phyloP scores from a whole-genome alignment of 2,888 invertebrate genomes.

The Oligia latruncula region DNA sequence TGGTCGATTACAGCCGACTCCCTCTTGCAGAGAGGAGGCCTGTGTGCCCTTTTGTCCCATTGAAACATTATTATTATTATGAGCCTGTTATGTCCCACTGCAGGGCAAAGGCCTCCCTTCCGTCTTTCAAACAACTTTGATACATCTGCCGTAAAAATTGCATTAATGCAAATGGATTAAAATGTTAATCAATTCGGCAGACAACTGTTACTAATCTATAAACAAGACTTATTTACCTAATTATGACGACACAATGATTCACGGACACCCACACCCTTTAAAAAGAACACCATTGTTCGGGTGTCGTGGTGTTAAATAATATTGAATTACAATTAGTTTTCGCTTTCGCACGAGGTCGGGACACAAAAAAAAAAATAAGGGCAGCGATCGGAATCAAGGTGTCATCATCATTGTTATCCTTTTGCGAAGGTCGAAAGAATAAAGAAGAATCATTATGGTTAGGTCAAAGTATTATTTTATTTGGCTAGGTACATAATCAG shows the following conservation, averaged over 20 bases:
- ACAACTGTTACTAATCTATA: neutral
- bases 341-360: slow-evolving; percentile 76
- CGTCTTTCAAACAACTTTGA: too few relatives aligned
- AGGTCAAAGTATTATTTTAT: neutral
- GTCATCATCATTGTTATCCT: slow-evolving; percentile 29
- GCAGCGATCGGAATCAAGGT: slow-evolving; percentile 29
- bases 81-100: too few relatives aligned
- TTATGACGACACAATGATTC: slow-evolving; percentile 48
- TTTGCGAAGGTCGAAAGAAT: slow-evolving; percentile 3
- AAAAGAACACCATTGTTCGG: slow-evolving; percentile 56
- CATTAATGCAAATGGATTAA: slow-evolving; percentile 16
- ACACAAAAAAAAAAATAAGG: slow-evolving; percentile 59
- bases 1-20: neutral
- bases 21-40: neutral
- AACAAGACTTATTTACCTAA: slow-evolving; percentile 16
- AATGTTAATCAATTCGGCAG: slow-evolving; percentile 13
- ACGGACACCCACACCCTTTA: slow-evolving; percentile 45
- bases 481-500: neutral
- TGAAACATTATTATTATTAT: neutral
- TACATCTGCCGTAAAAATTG: neutral
- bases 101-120: too few relatives aligned
- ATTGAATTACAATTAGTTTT: slow-evolving; percentile 76
- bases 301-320: slow-evolving; percentile 45
- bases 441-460: neutral
- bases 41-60: neutral